phyloP scores from a whole-genome alignment of 2,113 vertebrate genomes.

The Oenanthe oenanthe region DNA sequence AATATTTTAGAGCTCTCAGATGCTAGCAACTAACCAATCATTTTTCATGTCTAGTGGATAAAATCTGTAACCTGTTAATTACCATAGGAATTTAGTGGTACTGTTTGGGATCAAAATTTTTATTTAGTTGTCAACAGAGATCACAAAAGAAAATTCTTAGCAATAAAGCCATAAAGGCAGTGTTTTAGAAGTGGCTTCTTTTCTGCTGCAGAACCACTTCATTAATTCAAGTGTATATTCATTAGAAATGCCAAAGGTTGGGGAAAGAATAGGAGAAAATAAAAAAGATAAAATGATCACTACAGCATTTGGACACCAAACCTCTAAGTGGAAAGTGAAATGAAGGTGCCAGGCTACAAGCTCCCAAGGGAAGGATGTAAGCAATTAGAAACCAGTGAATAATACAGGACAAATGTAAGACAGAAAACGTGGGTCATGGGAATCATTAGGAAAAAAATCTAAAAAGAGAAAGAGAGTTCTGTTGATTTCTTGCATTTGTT shows the following conservation, averaged over 20 bases:
- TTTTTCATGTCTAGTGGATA: conserved; percentile 5
- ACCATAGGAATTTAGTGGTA: background rate
- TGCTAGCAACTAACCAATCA: background rate
- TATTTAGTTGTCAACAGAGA: conserved; percentile 6
- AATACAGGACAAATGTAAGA: background rate
- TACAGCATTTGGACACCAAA: background rate
- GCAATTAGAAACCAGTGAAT: background rate
- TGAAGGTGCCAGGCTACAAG: background rate
- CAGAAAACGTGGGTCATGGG: background rate
- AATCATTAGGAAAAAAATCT: background rate
- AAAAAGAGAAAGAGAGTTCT: background rate
- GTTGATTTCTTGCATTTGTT: background rate
- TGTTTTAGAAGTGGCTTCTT: background rate
- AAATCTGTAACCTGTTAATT: conserved; percentile 19
- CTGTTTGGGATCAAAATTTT: background rate
- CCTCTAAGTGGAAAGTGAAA: background rate
- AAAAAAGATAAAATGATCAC: background rate
- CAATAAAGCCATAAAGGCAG: background rate
- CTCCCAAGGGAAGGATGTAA: background rate
- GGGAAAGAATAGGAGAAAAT: background rate
- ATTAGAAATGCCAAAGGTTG: background rate
- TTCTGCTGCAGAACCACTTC: background rate
- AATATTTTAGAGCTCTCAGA: conserved; percentile 16
- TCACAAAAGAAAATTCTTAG: background rate
- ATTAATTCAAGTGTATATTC: background rate